These are phyloP conservation scores for Reticulitermes speratus DNA, from an alignment of 1,140 invertebrate species.

Conservation along the genomic window DNA sequence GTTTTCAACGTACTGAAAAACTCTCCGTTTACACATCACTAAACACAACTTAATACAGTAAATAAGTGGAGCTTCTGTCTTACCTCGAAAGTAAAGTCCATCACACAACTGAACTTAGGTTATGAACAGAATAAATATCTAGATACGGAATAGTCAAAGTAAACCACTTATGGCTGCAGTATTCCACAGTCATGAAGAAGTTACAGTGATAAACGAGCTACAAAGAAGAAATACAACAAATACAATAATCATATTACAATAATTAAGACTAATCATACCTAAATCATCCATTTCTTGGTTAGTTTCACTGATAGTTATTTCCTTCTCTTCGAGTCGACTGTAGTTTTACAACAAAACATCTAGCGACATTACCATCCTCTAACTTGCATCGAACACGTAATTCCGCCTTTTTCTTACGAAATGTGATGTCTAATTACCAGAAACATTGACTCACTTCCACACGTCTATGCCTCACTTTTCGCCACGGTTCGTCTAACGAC, in stretches of 20 bases:
- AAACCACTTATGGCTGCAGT: no score
- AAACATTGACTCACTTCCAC: not conserved
- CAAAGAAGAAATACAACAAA: not conserved
- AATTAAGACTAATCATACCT: not conserved
- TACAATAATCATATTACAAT: not conserved
- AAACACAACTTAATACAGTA: no score
- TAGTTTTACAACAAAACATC: not conserved
- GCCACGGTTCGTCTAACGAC: not conserved
- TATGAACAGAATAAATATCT: no score
- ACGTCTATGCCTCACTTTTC: not conserved
- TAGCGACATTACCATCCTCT: not conserved
- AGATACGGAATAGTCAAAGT: no score
- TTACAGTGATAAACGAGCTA: not conserved
- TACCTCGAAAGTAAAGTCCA: no score
- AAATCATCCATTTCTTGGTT: slow-evolving; percentile 13
- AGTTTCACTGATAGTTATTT: not conserved
- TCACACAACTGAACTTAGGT: no score
- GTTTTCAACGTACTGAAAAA: no score
- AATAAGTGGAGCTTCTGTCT: no score
- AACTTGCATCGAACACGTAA: not conserved
- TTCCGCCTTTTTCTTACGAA: no score
- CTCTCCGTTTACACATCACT: no score
- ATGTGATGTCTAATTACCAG: not conserved
- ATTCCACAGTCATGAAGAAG: no score
- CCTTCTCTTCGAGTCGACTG: not conserved